phyloP scores from a whole-genome alignment of 1,140 invertebrate species.

The Bursaphelenchus mucronatus region DNA sequence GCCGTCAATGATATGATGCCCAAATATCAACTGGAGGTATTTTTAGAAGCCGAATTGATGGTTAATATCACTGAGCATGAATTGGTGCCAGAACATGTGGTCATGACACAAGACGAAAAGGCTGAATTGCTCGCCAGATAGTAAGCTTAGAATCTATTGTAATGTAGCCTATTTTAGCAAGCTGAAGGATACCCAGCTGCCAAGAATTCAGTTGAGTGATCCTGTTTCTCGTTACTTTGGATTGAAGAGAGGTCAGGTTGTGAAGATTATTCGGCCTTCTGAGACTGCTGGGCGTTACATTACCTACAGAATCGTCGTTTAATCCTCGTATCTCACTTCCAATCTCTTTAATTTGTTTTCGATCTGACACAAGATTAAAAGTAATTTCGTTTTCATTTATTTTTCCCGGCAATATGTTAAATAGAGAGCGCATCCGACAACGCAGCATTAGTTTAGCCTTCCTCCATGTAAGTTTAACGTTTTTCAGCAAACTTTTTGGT shows the following conservation, averaged over 20 bases:
- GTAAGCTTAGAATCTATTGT: constrained; percentile 68
- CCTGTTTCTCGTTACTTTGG: constrained; percentile 96
- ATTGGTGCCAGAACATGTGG: constrained; percentile 95
- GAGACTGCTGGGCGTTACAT: constrained; percentile 98
- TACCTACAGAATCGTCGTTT: constrained; percentile 72
- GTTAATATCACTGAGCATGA: constrained; percentile 99
- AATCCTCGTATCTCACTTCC: constrained; percentile 3
- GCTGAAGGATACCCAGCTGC: constrained; percentile 96
- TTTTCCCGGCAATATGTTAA: not conserved
- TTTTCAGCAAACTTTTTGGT: constrained; percentile 95
- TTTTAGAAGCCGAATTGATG: constrained; percentile 91
- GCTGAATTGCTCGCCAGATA: constrained; percentile 85
- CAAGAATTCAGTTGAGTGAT: constrained; percentile 96
- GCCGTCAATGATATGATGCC: constrained; percentile 95
- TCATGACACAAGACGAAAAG: constrained; percentile 90
- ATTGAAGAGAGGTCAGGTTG: constrained; percentile 89
- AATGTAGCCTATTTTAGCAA: constrained; percentile 66
- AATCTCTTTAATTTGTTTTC: too few relatives aligned
- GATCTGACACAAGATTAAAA: too few relatives aligned
- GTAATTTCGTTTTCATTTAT: too few relatives aligned
- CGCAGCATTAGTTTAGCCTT: constrained; percentile 6
- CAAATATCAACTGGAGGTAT: constrained; percentile 97
- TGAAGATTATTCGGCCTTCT: constrained; percentile 93
- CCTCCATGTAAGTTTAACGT: constrained; percentile 62
- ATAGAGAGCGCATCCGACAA: constrained; percentile 19